Evolutionary conservation across 2,888 invertebrate species (phyloP).

Genomic region (Apotomis betuletana): DNA sequence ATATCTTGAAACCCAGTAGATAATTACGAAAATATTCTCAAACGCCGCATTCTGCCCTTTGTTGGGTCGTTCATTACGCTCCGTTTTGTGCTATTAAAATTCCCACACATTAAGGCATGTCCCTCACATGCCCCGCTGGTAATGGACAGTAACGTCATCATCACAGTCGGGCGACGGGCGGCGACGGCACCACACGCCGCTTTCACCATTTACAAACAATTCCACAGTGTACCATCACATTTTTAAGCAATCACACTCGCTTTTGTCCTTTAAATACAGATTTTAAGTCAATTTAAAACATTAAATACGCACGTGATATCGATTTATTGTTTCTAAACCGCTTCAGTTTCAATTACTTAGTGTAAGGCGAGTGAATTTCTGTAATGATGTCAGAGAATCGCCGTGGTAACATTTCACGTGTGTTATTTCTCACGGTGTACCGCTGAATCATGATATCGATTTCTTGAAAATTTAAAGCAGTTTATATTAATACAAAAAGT

Average conservation of each 20-base stretch:
- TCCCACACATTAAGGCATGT: conserved; percentile 51
- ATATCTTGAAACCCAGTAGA: not conserved
- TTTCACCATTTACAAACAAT: conserved; percentile 22
- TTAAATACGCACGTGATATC: not conserved
- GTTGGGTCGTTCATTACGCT: conserved; percentile 25
- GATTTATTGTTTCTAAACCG: not conserved
- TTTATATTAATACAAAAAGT: conserved; percentile 16
- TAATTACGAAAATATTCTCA: conserved; percentile 10
- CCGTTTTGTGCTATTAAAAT: conserved; percentile 41
- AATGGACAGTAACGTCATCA: conserved; percentile 51
- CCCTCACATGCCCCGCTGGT: conserved; percentile 59
- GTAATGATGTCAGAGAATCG: conserved; percentile 13
- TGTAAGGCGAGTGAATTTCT: not conserved
- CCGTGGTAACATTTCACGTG: conserved; percentile 23
- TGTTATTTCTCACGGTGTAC: conserved; percentile 17
- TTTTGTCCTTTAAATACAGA: not conserved
- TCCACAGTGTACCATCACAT: conserved; percentile 1
- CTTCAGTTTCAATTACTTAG: conserved; percentile 3
- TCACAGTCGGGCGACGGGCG: conserved; percentile 60
- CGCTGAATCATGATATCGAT: conserved; percentile 14
- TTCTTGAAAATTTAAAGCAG: conserved; percentile 14
- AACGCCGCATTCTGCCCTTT: conserved; percentile 4
- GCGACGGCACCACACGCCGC: conserved; percentile 46
- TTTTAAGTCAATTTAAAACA: not conserved
- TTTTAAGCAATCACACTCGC: not conserved